phyloP scores from a whole-genome alignment of 2,797 vertebrate genomes.

The Siniperca undulata region DNA sequence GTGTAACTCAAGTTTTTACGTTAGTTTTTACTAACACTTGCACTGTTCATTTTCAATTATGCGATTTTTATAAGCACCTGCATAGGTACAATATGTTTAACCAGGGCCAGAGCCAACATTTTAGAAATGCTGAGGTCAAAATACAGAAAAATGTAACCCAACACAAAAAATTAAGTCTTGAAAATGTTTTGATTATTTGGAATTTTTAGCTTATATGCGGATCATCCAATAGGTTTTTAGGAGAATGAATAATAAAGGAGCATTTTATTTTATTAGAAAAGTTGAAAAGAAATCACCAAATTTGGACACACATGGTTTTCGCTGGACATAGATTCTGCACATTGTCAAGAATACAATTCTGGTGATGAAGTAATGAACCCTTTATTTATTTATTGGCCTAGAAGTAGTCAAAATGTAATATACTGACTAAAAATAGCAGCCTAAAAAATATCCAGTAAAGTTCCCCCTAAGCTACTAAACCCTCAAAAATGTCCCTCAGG shows the following conservation, averaged over 20 bases:
- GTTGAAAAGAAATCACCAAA: background rate
- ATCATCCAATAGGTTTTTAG: background rate
- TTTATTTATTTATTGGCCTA: background rate
- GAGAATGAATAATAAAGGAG: background rate
- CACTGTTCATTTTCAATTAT: background rate
- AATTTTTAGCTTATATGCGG: background rate
- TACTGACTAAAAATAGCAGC: background rate
- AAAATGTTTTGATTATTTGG: background rate
- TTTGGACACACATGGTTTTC: background rate
- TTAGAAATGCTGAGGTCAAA: background rate
- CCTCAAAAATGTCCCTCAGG: background rate
- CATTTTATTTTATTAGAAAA: background rate
- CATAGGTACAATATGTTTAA: background rate
- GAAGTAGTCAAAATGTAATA: background rate
- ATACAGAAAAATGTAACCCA: background rate
- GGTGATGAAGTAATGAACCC: background rate
- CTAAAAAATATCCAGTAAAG: background rate
- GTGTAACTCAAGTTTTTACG: background rate
- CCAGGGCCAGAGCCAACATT: background rate
- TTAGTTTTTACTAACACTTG: too few species aligned
- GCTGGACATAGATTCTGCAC: background rate
- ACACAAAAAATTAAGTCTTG: background rate
- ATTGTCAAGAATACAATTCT: background rate
- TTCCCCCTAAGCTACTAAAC: background rate
- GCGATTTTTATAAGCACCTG: background rate